phyloP scores from a whole-genome alignment of 2,797 vertebrate genomes.

The Masticophis lateralis region DNA sequence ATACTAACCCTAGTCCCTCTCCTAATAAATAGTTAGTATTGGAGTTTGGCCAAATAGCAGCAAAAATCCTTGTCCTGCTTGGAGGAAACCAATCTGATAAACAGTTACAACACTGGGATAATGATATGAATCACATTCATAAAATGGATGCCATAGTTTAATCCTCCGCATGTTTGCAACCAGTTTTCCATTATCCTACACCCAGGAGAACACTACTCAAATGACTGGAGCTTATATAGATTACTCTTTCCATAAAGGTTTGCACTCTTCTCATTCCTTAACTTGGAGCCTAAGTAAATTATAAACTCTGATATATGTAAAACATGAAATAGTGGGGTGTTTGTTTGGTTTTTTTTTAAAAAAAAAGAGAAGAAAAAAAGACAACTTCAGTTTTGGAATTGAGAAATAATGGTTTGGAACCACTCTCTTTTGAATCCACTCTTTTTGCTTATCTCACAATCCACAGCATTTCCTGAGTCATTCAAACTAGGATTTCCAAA shows the following conservation, averaged over 20 bases:
- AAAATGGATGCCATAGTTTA: not conserved
- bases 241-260: not conserved
- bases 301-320: not conserved
- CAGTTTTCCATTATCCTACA: not conserved
- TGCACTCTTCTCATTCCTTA: not conserved
- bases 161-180: not conserved
- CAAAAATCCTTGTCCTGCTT: not conserved
- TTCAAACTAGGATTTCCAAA: not conserved
- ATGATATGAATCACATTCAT: not conserved
- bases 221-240: not conserved
- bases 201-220: not conserved
- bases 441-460: not conserved
- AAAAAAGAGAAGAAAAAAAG: not conserved
- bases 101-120: not conserved
- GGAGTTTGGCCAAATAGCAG: not conserved
- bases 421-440: not conserved
- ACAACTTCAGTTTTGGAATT: not conserved
- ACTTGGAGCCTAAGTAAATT: not conserved
- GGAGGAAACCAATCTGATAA: not conserved
- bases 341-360: not conserved
- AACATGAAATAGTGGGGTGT: not conserved
- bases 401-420: not conserved
- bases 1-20: not conserved
- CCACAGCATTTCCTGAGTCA: not conserved
- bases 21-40: not conserved